phyloP scores from a whole-genome alignment of 1,140 invertebrate species.

The Drosophila melanogaster region Release_6_plus_ISO1_MT NT_037436.4:19565001-19565500 shows the following conservation, averaged over 20 bases:
- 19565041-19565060: conserved; percentile 27
- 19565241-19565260: conserved; percentile 39
- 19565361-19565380: conserved; percentile 10
- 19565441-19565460: conserved; percentile 34
- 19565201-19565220: conserved; percentile 79
- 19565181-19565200: conserved; percentile 85
- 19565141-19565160: conserved; percentile 85
- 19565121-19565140: conserved; percentile 82
- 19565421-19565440: conserved; percentile 12
- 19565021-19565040: conserved; percentile 28
- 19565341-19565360: conserved; percentile 50
- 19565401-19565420: conserved; percentile 33
- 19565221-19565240: conserved; percentile 14
- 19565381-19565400: conserved; percentile 21
- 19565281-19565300: background rate
- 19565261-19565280: background rate
- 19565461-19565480: conserved; percentile 42
- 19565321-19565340: conserved; percentile 41
- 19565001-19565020: too few relatives aligned
- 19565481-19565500: conserved; percentile 4
- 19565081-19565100: conserved; percentile 24
- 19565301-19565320: conserved; percentile 2
- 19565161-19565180: conserved; percentile 85
- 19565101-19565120: conserved; percentile 17
- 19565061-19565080: conserved; percentile 24